Conservation (phyloP, 2,888 invertebrate species). For the Exephanes ischioxanthus region DNA sequence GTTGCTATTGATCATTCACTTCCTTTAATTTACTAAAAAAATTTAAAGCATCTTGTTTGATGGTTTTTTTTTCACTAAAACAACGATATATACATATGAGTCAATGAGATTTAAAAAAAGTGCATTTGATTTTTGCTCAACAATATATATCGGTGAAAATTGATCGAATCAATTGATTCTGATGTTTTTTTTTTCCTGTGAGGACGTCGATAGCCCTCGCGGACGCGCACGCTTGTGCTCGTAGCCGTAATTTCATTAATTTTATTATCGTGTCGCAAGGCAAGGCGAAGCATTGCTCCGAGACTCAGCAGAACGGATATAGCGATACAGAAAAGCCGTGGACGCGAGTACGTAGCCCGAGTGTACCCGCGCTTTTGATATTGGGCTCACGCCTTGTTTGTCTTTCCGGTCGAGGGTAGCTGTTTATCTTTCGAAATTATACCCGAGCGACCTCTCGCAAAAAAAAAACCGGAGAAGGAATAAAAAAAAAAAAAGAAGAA, state of each 20-base stretch:
- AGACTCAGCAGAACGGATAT: conserved; percentile 19
- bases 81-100: too few relatives aligned
- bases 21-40: too few relatives aligned
- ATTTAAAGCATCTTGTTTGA: too few relatives aligned
- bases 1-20: too few relatives aligned
- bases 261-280: conserved; percentile 39
- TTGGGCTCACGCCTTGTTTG: conserved; percentile 53
- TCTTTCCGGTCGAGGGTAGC: conserved; percentile 51
- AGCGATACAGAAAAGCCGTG: neutral
- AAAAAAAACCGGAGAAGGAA: conserved; percentile 37
- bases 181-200: neutral
- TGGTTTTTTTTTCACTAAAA: too few relatives aligned
- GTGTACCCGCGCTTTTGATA: conserved; percentile 30
- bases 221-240: conserved; percentile 23
- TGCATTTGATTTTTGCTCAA: too few relatives aligned
- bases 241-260: conserved; percentile 38
- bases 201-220: conserved; percentile 50
- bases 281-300: conserved; percentile 27
- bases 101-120: too few relatives aligned
- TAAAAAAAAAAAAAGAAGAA: conserved; percentile 44
- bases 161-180: neutral
- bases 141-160: too few relatives aligned
- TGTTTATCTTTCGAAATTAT: conserved; percentile 72
- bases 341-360: neutral
- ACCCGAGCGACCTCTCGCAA: conserved; percentile 52